Evolutionary conservation across 1,140 invertebrate genomes (phyloP), one percentile per base, ranked within the genome.

Genomic region (Eumeta japonica): DNA sequence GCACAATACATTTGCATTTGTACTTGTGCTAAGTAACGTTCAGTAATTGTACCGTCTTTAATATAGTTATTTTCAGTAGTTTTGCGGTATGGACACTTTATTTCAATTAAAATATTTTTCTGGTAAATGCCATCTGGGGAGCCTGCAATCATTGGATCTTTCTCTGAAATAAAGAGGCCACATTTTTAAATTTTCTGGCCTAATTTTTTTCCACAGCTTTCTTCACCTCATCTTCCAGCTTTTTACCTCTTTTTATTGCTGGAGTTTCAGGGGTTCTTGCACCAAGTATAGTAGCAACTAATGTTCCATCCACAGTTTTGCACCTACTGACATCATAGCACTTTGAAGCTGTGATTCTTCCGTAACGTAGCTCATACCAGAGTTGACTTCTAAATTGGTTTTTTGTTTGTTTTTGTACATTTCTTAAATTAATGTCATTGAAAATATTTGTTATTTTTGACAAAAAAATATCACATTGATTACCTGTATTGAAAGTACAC

Each of bases 281-380:
- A 15, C 46, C 47, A 15, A 59, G 41, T 11, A 61, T 50, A 11
- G 44, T 18, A 15, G 50, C 37, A 14, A 58, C 43, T 9, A 62
- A 41, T n/a, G 49, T 36, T 14, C 46, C 47, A 19, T 48, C 45
- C 28, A 34, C 18, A 11, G 52, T 60, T 40, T 54, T 51, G 45
- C 62, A 68, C 11, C 48, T 28, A 11, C 46, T 46, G 3, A 51
- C 46, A 50, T 60, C 52, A 44, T 62, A 51, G 0, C 55, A 34
- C 36, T 52, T 58, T n/a, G 59, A 63, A 11, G 61, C 59, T 16
- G 62, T 65, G 3, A 67, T 54, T 16, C 58, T 29, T 2, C 55
- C 50, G 48, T 49, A 62, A 14, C 54, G 39, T 18, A 61, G 38
- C 34, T 58, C 52, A 39, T 43, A 27, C 59, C 57, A 64, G 3